Percentiles rank a stretch among this genome's conserved stretches.
These are phyloP conservation scores for Gonatopus flavifemur DNA, from an alignment of 1,140 invertebrate genomes.

Conservation along the genomic window DNA sequence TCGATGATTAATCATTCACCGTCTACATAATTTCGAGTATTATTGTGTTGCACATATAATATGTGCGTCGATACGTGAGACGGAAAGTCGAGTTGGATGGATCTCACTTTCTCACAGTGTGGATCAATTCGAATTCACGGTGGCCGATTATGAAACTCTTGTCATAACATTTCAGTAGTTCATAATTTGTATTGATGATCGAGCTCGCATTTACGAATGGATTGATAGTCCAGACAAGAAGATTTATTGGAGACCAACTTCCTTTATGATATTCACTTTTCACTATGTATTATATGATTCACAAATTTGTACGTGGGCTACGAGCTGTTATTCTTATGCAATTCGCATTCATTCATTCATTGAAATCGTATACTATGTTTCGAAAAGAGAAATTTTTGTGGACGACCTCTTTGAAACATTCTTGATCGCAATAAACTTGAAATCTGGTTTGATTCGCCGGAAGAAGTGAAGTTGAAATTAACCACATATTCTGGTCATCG, in stretches of 20 bases:
- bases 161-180: constrained; percentile 31
- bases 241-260: constrained; percentile 15
- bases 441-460: no score
- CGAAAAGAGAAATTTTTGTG: no score
- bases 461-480: no score
- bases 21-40: background rate
- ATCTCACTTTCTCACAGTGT: constrained; percentile 36
- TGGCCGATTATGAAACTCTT: constrained; percentile 38
- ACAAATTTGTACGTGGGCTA: constrained; percentile 17
- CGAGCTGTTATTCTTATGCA: constrained; percentile 10
- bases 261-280: background rate
- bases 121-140: constrained; percentile 22
- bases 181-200: constrained; percentile 31
- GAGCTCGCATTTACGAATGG: constrained; percentile 9
- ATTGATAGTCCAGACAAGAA: constrained; percentile 15
- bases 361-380: no score
- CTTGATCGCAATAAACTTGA: no score
- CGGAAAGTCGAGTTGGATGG: constrained; percentile 21
- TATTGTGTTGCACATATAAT: constrained; percentile 2
- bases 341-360: background rate
- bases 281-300: background rate
- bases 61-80: constrained; percentile 23
- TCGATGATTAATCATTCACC: constrained; percentile 20
- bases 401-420: no score
- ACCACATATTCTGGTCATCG: no score